Conservation (phyloP, 2,888 invertebrate genomes). For the Ochropacha duplaris region DNA sequence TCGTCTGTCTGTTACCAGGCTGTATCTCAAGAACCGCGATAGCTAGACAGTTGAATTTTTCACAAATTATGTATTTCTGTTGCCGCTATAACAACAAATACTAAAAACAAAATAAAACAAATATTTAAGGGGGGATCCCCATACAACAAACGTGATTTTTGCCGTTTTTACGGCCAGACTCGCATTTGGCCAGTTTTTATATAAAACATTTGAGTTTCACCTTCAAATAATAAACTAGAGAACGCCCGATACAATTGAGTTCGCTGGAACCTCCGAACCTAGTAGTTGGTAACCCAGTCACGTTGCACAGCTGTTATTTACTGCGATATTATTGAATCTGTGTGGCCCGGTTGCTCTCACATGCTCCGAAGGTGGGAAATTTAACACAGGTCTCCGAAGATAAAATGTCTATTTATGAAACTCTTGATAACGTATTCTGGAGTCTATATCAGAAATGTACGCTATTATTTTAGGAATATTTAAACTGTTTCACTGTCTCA, state of each 20-base stretch:
- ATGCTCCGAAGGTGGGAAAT: neutral
- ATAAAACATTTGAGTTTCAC: neutral
- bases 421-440: neutral
- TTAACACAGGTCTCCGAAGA: neutral
- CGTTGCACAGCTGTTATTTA: conserved; percentile 36
- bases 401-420: neutral
- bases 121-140: no score
- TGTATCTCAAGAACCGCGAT: no score
- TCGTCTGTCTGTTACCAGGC: no score
- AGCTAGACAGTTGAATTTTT: no score
- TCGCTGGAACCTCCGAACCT: conserved; percentile 6
- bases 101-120: no score
- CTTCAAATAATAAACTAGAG: neutral
- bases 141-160: no score
- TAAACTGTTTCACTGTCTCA: no score
- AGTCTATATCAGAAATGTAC: neutral
- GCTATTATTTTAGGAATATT: no score
- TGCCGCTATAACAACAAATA: no score
- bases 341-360: conserved; percentile 18
- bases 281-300: conserved; percentile 19
- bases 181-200: neutral
- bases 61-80: no score
- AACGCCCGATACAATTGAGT: conserved; percentile 7
- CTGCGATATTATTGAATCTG: conserved; percentile 32
- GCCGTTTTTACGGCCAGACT: no score